Conservation (phyloP, 2,888 invertebrate genomes). For the Archips xylosteana region DNA sequence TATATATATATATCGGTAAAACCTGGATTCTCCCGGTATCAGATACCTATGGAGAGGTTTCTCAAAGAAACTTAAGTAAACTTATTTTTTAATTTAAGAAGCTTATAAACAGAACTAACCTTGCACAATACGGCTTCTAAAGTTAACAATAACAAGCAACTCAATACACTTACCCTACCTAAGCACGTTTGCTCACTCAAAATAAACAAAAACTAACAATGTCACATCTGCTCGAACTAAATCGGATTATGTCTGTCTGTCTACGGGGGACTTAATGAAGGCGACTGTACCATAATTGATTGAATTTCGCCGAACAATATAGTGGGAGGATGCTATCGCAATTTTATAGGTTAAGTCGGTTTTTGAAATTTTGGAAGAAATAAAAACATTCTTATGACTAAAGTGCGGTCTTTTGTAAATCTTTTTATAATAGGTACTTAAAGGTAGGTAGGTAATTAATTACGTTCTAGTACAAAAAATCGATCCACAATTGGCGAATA, state of each 20-base stretch:
- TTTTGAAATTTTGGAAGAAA: background rate
- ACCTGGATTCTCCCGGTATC: no score
- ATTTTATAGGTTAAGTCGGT: background rate
- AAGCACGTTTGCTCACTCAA: constrained; percentile 12
- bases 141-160: background rate
- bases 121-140: background rate
- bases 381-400: no score
- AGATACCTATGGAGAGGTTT: no score
- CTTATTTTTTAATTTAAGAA: background rate
- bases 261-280: constrained; percentile 55
- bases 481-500: no score
- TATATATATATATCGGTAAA: no score
- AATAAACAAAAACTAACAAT: constrained; percentile 49
- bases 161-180: constrained; percentile 11
- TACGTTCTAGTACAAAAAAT: no score
- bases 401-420: no score
- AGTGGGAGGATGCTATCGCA: constrained; percentile 39
- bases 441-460: no score
- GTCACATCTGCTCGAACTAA: constrained; percentile 54
- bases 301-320: constrained; percentile 55
- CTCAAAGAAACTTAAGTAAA: no score
- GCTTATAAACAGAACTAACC: no score
- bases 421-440: background rate
- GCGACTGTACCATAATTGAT: constrained; percentile 59
- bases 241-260: constrained; percentile 63